Conservation (phyloP, 2,797 vertebrate genomes). For the Phrynocephalus forsythii region DNA sequence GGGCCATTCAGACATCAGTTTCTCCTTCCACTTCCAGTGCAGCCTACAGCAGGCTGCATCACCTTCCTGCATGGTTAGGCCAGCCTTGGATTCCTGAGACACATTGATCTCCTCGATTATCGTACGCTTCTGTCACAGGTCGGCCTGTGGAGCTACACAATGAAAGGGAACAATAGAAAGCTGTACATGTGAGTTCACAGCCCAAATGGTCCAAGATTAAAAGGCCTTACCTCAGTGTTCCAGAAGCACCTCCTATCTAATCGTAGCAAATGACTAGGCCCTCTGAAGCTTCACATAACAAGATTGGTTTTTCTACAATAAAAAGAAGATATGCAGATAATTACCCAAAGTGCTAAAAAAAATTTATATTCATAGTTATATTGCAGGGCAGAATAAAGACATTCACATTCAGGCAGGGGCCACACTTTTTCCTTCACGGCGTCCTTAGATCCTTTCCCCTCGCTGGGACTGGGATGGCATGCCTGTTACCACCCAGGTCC, state of each 20-base stretch:
- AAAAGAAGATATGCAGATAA: conserved; percentile 23
- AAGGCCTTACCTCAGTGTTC: conserved; percentile 66
- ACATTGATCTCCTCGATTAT: neutral
- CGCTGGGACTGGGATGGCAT: neutral
- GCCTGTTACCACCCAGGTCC: neutral
- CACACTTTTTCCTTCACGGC: too few relatives aligned
- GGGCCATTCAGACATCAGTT: neutral
- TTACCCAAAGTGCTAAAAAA: neutral
- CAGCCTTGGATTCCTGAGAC: neutral
- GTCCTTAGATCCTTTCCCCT: too few relatives aligned
- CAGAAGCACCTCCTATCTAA: conserved; percentile 46
- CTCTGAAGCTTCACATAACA: conserved; percentile 57
- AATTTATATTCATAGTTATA: neutral
- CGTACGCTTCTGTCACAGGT: neutral
- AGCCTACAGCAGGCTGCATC: too few relatives aligned
- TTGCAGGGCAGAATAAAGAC: neutral
- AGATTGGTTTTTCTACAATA: conserved; percentile 71
- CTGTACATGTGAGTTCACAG: neutral
- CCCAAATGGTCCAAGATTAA: neutral
- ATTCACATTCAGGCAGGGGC: neutral
- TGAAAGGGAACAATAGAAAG: neutral
- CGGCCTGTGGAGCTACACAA: neutral
- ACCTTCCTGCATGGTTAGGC: neutral
- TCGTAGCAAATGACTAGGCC: conserved; percentile 29
- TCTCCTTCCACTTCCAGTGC: neutral